phyloP scores from a whole-genome alignment of 2,797 vertebrate species.

The Enteromius thamalakanensis region DNA sequence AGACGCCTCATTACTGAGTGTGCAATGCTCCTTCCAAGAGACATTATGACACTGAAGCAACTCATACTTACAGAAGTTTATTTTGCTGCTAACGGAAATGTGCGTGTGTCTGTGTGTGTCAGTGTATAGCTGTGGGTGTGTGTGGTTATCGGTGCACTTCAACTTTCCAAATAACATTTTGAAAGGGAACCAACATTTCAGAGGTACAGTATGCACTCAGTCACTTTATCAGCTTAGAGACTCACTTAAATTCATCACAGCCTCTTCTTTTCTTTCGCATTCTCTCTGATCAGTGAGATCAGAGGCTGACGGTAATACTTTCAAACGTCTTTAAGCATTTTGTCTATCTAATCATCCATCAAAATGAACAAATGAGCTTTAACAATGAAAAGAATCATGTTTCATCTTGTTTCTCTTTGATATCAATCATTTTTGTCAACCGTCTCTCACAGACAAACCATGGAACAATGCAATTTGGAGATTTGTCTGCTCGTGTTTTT shows the following conservation, averaged over 20 bases:
- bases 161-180: not conserved
- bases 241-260: not conserved
- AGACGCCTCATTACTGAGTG: not conserved
- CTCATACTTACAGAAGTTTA: not conserved
- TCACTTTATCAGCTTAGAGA: not conserved
- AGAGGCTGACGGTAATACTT: slow-evolving; percentile 22
- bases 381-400: not conserved
- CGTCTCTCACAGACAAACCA: not conserved
- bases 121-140: not conserved
- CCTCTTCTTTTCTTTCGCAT: slow-evolving; percentile 17
- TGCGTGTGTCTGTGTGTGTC: not conserved
- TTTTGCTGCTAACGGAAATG: not conserved
- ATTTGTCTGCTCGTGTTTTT: not conserved
- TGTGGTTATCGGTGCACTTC: not conserved
- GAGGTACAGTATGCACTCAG: not conserved
- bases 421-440: not conserved
- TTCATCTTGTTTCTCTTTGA: slow-evolving; percentile 7
- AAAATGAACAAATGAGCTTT: slow-evolving; percentile 27
- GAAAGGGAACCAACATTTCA: not conserved
- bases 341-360: slow-evolving; percentile 19
- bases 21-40: not conserved
- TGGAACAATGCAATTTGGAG: not conserved
- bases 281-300: slow-evolving; percentile 22
- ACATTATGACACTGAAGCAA: not conserved
- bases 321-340: slow-evolving; percentile 9